A percentile compares a stretch with the other conserved stretches of the same genome.
Conservation (phyloP, 2,797 vertebrate genomes). For the Glossophaga mutica region DNA sequence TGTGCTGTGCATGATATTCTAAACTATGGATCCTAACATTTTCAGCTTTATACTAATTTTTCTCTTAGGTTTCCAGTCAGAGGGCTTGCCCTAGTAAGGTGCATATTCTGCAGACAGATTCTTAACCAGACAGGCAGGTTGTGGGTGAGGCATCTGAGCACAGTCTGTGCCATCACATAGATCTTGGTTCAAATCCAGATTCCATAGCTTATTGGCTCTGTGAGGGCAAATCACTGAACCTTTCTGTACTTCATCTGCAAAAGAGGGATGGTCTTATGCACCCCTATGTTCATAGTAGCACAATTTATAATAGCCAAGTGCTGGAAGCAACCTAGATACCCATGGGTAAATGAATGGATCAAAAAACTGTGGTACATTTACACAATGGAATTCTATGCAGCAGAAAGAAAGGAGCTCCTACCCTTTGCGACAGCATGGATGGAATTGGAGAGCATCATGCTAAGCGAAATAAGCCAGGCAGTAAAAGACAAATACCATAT, state of each 20-base stretch:
- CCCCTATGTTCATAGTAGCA: too few relatives aligned
- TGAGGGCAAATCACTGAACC: neutral
- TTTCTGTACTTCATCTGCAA: neutral
- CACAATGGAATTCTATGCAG: too few relatives aligned
- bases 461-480: too few relatives aligned
- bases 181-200: neutral
- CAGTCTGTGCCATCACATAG: fast-evolving
- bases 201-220: neutral
- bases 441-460: too few relatives aligned
- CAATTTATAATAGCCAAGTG: too few relatives aligned
- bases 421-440: too few relatives aligned
- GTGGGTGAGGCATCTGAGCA: neutral
- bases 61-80: neutral
- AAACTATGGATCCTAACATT: neutral
- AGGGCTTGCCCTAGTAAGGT: neutral
- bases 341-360: too few relatives aligned
- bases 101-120: neutral
- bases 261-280: neutral
- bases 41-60: neutral
- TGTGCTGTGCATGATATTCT: neutral
- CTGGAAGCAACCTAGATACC: too few relatives aligned
- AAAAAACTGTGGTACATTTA: too few relatives aligned
- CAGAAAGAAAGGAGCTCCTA: too few relatives aligned
- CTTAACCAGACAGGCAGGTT: neutral
- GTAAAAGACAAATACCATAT: too few relatives aligned